Conservation (phyloP, 2,797 vertebrate genomes). For the Micrastur ruficollis region DNA sequence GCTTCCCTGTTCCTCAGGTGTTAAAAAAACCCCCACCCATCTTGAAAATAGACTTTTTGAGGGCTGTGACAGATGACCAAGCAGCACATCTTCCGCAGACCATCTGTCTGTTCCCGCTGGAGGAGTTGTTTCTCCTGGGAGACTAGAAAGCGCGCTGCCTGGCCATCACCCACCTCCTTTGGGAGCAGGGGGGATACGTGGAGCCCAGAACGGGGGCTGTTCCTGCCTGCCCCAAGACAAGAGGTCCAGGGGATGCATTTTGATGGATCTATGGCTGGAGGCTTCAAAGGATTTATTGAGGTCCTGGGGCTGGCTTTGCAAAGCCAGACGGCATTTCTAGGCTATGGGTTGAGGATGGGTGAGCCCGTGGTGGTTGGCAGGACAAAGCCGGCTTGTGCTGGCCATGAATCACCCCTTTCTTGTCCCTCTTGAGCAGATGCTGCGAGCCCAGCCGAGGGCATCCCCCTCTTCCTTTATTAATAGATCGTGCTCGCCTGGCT, state of each 20-base stretch:
- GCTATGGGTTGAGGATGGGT: neutral
- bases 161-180: neutral
- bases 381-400: neutral
- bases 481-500: accelerated
- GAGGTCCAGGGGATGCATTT: neutral
- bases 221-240: neutral
- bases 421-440: neutral
- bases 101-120: neutral
- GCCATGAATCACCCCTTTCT: neutral
- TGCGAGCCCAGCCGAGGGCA: neutral
- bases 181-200: accelerated
- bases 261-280: neutral
- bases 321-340: neutral
- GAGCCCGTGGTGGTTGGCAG: neutral
- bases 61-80: neutral
- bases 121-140: neutral
- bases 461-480: neutral
- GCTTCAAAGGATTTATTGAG: neutral
- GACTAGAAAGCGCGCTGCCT: neutral
- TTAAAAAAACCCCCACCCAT: neutral
- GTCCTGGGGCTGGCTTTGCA: neutral
- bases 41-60: neutral
- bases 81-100: neutral
- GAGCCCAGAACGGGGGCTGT: accelerated
- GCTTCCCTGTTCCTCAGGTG: neutral